A percentile compares a stretch with the other conserved stretches of the same genome.
phyloP scores from a whole-genome alignment of 2,797 vertebrate genomes.

The Rhinophrynus dorsalis region DNA sequence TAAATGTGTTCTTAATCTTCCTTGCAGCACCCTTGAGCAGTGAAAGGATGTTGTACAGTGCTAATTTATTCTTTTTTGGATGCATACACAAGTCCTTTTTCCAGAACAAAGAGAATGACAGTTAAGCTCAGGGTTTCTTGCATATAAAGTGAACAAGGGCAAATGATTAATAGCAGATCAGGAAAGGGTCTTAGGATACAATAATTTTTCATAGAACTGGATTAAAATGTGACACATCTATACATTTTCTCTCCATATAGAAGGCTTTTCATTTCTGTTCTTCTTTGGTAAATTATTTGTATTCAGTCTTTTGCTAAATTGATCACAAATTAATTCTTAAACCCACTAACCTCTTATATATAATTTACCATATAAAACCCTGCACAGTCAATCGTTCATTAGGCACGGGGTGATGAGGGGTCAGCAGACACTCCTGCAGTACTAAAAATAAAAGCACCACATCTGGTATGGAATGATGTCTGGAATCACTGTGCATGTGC shows the following conservation, averaged over 20 bases:
- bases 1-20: conserved; percentile 48
- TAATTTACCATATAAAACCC: conserved; percentile 68
- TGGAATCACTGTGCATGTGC: conserved; percentile 78
- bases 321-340: conserved; percentile 73
- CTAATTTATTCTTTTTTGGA: conserved; percentile 58
- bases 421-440: conserved; percentile 75
- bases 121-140: conserved; percentile 52
- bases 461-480: conserved; percentile 76
- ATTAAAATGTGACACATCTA: conserved; percentile 67
- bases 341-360: conserved; percentile 64
- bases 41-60: conserved; percentile 56
- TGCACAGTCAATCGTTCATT: conserved; percentile 81
- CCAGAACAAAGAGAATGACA: conserved; percentile 46
- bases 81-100: conserved; percentile 47
- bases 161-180: conserved; percentile 64
- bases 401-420: conserved; percentile 76
- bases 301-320: conserved; percentile 62
- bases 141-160: conserved; percentile 53
- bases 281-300: conserved; percentile 63
- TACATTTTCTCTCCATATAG: conserved; percentile 59
- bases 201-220: conserved; percentile 66
- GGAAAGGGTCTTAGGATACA: conserved; percentile 58
- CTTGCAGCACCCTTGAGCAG: conserved; percentile 54
- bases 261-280: conserved; percentile 69
- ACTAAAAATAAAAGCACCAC: conserved; percentile 75